Percentiles rank a stretch among this genome's conserved stretches.
Evolutionary conservation across 2,113 vertebrate genomes (phyloP).

Genomic region (Leiothrix lutea): DNA sequence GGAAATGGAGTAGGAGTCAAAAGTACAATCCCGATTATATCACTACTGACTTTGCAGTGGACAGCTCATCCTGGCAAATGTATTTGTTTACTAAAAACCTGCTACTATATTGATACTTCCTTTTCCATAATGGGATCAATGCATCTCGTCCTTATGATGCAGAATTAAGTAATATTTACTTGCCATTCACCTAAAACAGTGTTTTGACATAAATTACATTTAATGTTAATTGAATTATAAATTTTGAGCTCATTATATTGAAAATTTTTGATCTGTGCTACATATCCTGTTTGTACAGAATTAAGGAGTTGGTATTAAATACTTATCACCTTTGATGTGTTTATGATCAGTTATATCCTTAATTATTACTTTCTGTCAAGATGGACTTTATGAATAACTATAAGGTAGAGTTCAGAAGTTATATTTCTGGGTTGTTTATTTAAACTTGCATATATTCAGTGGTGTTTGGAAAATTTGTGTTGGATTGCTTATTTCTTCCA

Average conservation of each 20-base stretch:
- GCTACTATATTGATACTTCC: slow-evolving; percentile 54
- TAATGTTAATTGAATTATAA: slow-evolving; percentile 54
- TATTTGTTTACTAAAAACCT: slow-evolving; percentile 49
- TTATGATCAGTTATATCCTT: slow-evolving; percentile 51
- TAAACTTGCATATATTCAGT: not conserved
- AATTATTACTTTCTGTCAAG: slow-evolving; percentile 50
- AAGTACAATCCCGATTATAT: not conserved
- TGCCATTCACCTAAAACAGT: slow-evolving; percentile 37
- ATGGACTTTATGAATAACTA: slow-evolving; percentile 2
- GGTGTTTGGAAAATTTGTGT: not conserved
- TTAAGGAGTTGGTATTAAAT: slow-evolving; percentile 36
- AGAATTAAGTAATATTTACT: slow-evolving; percentile 26
- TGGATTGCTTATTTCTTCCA: not conserved
- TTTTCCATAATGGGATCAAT: slow-evolving; percentile 22
- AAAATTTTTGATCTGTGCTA: slow-evolving; percentile 11
- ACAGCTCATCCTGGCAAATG: slow-evolving; percentile 37
- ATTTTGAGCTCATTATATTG: not conserved
- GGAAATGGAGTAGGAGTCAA: not conserved
- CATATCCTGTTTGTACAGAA: not conserved
- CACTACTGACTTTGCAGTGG: not conserved
- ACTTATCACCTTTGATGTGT: slow-evolving; percentile 34
- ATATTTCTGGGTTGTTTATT: slow-evolving; percentile 20
- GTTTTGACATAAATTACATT: slow-evolving; percentile 36
- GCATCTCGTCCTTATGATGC: slow-evolving; percentile 11
- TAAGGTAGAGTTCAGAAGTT: not conserved